Conservation (phyloP, 2,113 vertebrate genomes). For the Notiomystis cincta region DNA sequence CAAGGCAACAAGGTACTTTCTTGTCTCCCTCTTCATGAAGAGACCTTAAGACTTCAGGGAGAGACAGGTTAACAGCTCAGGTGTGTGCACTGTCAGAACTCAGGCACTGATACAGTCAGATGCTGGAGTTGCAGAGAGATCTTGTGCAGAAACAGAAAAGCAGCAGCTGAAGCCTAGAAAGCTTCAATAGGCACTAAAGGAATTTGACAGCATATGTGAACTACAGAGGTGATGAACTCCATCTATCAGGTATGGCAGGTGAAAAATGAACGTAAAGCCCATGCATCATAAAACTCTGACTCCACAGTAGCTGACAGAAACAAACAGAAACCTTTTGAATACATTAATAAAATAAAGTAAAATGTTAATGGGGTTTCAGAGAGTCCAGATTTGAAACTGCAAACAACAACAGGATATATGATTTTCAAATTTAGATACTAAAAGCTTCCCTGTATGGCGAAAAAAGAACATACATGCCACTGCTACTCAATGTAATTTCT, state of each 20-base stretch:
- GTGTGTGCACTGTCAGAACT: not conserved
- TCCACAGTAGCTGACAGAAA: not conserved
- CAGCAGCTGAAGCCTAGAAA: not conserved
- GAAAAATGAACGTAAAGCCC: not conserved
- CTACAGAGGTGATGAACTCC: not conserved
- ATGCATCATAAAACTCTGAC: not conserved
- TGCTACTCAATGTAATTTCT: not conserved
- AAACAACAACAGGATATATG: not conserved
- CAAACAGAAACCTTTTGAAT: not conserved
- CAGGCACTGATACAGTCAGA: not conserved
- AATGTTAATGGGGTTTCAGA: not conserved
- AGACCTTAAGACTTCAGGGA: not conserved
- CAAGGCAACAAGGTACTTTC: not conserved
- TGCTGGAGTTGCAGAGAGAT: not conserved
- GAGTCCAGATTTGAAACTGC: not conserved
- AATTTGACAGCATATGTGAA: not conserved
- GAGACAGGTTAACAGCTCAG: not conserved
- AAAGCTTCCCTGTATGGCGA: not conserved
- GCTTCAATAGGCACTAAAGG: not conserved
- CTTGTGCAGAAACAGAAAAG: not conserved
- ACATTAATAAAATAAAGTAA: not conserved
- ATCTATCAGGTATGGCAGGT: not conserved
- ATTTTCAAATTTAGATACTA: not conserved
- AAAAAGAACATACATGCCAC: accelerated
- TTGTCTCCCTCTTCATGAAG: not conserved